Conservation (phyloP, 2,113 vertebrate genomes). For the Phycodurus eques region DNA sequence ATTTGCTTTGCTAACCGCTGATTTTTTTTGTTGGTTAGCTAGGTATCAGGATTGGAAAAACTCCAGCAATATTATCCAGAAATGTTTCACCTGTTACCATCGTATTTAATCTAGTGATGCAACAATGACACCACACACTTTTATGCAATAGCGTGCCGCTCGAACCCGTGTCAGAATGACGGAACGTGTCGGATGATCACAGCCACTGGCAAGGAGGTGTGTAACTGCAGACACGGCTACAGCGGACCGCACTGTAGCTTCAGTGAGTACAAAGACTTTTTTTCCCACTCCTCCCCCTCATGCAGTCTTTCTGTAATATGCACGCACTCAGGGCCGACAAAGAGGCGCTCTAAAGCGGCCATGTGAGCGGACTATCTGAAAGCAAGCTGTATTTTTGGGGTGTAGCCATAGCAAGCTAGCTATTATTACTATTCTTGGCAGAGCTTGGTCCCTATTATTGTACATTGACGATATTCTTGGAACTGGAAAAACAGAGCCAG, state of each 20-base stretch:
- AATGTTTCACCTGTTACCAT: too few relatives aligned
- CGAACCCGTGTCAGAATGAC: conserved; percentile 81
- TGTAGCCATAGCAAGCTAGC: too few relatives aligned
- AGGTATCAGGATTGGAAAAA: too few relatives aligned
- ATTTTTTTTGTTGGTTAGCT: too few relatives aligned
- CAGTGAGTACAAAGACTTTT: conserved; percentile 74
- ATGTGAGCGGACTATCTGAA: too few relatives aligned
- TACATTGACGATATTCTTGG: neutral
- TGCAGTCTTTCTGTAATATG: neutral
- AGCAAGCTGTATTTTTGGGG: too few relatives aligned
- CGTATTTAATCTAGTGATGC: neutral
- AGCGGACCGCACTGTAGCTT: conserved; percentile 80
- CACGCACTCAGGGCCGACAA: neutral
- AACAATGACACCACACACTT: neutral
- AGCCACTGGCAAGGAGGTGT: conserved; percentile 72
- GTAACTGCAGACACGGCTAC: conserved; percentile 75
- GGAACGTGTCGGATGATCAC: conserved; percentile 79
- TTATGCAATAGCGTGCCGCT: conserved; percentile 73
- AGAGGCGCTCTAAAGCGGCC: too few relatives aligned
- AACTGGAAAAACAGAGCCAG: conserved; percentile 62
- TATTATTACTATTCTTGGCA: too few relatives aligned
- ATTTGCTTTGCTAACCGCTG: too few relatives aligned
- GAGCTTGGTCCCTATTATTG: too few relatives aligned
- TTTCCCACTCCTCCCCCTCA: neutral
- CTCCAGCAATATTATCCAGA: too few relatives aligned